phyloP scores from a whole-genome alignment of 1,140 invertebrate genomes.

The Agrypnia vestita region DNA sequence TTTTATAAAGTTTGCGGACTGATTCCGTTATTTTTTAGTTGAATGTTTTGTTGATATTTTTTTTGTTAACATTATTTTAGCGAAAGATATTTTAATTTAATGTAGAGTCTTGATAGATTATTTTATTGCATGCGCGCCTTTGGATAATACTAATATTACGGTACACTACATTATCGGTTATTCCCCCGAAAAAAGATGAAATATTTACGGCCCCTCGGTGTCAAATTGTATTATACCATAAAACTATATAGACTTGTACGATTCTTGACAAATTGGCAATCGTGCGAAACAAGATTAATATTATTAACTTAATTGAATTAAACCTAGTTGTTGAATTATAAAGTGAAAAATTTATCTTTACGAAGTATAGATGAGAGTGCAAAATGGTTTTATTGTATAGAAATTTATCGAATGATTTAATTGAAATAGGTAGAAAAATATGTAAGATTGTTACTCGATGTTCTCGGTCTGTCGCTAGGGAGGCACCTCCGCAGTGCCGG shows the following conservation, averaged over 20 bases:
- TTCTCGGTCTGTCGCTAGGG: slow-evolving; percentile 21
- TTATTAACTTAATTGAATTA: slow-evolving; percentile 58
- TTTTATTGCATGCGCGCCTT: slow-evolving; percentile 56
- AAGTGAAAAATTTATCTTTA: slow-evolving; percentile 61
- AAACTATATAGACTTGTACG: slow-evolving; percentile 37
- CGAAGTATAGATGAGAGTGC: slow-evolving; percentile 60
- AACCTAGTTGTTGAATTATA: slow-evolving; percentile 62
- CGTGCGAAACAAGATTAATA: slow-evolving; percentile 58
- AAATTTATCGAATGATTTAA: slow-evolving; percentile 62
- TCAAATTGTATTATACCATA: slow-evolving; percentile 44
- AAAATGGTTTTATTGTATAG: slow-evolving; percentile 62
- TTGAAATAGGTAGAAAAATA: slow-evolving; percentile 62
- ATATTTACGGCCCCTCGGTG: slow-evolving; percentile 8
- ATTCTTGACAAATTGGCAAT: slow-evolving; percentile 17
- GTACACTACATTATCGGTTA: not conserved
- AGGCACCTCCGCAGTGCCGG: not conserved
- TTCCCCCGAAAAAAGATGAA: slow-evolving; percentile 4
- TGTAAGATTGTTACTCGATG: slow-evolving; percentile 60
- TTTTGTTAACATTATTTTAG: slow-evolving; percentile 60
- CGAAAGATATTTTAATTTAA: slow-evolving; percentile 41
- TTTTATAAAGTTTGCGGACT: no score
- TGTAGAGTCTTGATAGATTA: slow-evolving; percentile 1
- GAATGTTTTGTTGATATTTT: slow-evolving; percentile 52
- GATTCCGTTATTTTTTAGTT: not conserved
- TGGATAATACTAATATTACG: slow-evolving; percentile 40